These are phyloP conservation scores for Orius insidiosus DNA, from an alignment of 1,140 invertebrate genomes.

Conservation along the genomic window DNA sequence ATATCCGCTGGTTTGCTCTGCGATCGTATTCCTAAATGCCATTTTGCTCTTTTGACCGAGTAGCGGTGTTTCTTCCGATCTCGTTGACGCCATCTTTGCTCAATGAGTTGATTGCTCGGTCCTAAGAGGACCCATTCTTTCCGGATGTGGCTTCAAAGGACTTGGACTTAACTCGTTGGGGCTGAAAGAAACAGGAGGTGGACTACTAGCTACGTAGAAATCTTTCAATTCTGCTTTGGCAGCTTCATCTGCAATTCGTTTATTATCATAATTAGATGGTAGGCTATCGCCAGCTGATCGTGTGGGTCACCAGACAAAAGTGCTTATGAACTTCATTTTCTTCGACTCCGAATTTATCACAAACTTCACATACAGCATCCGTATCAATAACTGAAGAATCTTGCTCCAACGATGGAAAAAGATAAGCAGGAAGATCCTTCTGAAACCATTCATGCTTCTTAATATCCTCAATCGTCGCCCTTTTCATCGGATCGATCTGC, in stretches of 20 bases:
- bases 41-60: slow-evolving; percentile 86
- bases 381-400: slow-evolving; percentile 96
- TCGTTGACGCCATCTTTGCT: slow-evolving; percentile 25
- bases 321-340: slow-evolving; percentile 88
- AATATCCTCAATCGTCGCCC: slow-evolving; percentile 97
- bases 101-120: slow-evolving; percentile 20
- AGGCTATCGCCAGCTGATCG: slow-evolving; percentile 95
- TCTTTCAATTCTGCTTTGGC: slow-evolving; percentile 89
- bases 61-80: slow-evolving; percentile 25
- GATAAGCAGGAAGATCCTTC: slow-evolving; percentile 84
- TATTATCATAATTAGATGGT: slow-evolving; percentile 97
- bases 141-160: slow-evolving; percentile 72
- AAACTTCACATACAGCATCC: slow-evolving; percentile 86
- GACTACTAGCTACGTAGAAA: slow-evolving; percentile 83
- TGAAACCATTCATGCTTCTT: slow-evolving; percentile 99
- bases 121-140: slow-evolving; percentile 55
- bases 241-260: slow-evolving; percentile 87
- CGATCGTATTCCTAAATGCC: slow-evolving; percentile 96
- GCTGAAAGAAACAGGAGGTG: slow-evolving; percentile 44
- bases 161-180: slow-evolving; percentile 29
- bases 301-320: slow-evolving; percentile 90
- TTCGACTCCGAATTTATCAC: slow-evolving; percentile 84
- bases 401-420: slow-evolving; percentile 86
- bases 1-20: slow-evolving; percentile 99
- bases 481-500: slow-evolving; percentile 96